Conservation (phyloP, 1,140 invertebrate genomes). For the Drosophila lowei region DNA sequence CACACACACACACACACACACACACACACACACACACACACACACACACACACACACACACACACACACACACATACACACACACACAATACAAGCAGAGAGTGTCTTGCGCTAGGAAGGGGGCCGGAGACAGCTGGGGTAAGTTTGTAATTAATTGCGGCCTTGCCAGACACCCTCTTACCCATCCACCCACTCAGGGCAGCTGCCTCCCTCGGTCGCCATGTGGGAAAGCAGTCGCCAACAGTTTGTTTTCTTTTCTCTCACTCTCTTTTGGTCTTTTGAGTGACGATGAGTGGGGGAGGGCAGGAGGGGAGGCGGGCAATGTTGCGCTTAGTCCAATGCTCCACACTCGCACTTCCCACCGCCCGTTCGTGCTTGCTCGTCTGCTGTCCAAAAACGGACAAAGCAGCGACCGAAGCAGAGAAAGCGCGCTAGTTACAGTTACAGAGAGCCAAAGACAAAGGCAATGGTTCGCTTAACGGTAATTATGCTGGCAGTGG, state of each 20-base stretch:
- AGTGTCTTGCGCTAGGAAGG: neutral
- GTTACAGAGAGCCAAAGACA: constrained; percentile 57
- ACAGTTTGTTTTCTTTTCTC: constrained; percentile 51
- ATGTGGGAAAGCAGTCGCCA: constrained; percentile 35
- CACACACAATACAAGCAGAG: neutral
- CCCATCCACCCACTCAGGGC: neutral
- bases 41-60: no score
- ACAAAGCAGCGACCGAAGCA: constrained; percentile 29
- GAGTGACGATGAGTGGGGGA: constrained; percentile 3
- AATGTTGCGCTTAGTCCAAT: constrained; percentile 1
- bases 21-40: no score
- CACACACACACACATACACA: no score
- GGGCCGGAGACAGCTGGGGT: constrained; percentile 62
- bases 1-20: constrained; percentile 18
- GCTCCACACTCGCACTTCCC: no score
- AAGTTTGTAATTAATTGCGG: constrained; percentile 80
- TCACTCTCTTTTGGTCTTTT: constrained; percentile 39
- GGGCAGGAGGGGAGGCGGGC: constrained; percentile 11
- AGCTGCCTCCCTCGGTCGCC: neutral
- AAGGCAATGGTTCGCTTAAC: constrained; percentile 48
- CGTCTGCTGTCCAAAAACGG: constrained; percentile 37
- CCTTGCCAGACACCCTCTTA: constrained; percentile 55
- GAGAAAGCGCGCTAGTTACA: constrained; percentile 75
- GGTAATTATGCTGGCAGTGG: constrained; percentile 25
- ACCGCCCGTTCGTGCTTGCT: neutral